phyloP scores from a whole-genome alignment of 2,888 invertebrate species.

The Epinotia bilunana region DNA sequence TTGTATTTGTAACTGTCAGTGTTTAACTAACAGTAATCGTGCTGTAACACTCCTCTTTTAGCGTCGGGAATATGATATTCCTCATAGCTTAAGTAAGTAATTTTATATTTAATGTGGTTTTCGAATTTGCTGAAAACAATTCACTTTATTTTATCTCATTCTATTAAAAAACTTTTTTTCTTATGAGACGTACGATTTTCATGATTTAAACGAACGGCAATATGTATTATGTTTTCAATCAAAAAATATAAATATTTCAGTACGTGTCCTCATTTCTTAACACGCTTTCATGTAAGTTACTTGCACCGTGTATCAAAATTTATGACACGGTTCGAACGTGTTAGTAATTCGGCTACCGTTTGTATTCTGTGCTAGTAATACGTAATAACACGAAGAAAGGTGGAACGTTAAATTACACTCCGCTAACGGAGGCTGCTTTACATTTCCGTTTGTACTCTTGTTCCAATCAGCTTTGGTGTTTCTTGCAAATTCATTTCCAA shows the following conservation, averaged over 20 bases:
- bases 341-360: conserved; percentile 33
- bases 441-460: conserved; percentile 11
- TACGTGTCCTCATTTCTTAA: neutral
- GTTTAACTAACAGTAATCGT: too few relatives aligned
- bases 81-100: too few relatives aligned
- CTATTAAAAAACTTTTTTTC: too few relatives aligned
- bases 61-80: too few relatives aligned
- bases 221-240: neutral
- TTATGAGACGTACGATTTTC: neutral
- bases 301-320: conserved; percentile 36
- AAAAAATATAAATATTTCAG: neutral
- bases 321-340: conserved; percentile 38
- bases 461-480: neutral
- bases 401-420: conserved; percentile 31
- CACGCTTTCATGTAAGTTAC: conserved; percentile 52
- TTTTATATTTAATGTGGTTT: too few relatives aligned
- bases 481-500: neutral
- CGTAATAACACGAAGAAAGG: conserved; percentile 28
- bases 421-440: conserved; percentile 7
- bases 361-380: conserved; percentile 40
- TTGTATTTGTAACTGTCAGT: too few relatives aligned
- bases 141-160: too few relatives aligned
- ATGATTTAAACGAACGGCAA: neutral
- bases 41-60: too few relatives aligned
- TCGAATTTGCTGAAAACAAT: too few relatives aligned